Base-by-base conservation (phyloP, 2,113 vertebrate species). In the Triplophysa siluroides region DNA sequence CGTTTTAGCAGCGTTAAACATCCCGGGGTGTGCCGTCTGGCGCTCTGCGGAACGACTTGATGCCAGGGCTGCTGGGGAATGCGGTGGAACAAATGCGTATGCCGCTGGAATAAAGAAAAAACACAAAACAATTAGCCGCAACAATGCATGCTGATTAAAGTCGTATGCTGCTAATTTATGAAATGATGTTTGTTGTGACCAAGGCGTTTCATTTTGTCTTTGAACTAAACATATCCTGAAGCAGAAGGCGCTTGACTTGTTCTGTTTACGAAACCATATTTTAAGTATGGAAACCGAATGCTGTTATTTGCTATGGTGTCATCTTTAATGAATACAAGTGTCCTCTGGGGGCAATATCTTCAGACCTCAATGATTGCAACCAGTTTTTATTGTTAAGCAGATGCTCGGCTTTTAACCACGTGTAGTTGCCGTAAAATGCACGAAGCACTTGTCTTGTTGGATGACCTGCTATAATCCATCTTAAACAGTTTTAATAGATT, bases 11-110 rank as follows among this genome's bases (percentile, higher is more conserved):
- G 16, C 50, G 80, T 63, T 80, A 67, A 73, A 81, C 58, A 62
- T 83, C 76, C 83, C 80, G 76, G 83, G 80, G 64, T 70, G 78
- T 77, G 79, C 86, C 72, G 81, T 81, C 69, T 80, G 71, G 82
- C 76, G 83, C 76, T 50, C 52, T 83, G 70, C 13, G 45, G 58
- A 86, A 81, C 76, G 21, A 56, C n/a, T 74, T n/a, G 60, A 76
- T 66, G 58, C 24, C 56, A 80, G 29, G 64, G 78, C 54, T 16
- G 69, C 43, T 16, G 66, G 60, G 52, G 64, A 63, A 82, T 62
- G 66, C 65, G 50, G 41, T 45, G 65, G 70, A 73, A 45, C 67
- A 80, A 77, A 73, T 72, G 26, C 56, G 45, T 16, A 33, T 19
- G 67, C 71, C 16, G 65, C 64, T 54, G 41, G 38, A 54, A 21